Conservation (phyloP, 1,140 invertebrate species). For the Drosophila pruinosa region DNA sequence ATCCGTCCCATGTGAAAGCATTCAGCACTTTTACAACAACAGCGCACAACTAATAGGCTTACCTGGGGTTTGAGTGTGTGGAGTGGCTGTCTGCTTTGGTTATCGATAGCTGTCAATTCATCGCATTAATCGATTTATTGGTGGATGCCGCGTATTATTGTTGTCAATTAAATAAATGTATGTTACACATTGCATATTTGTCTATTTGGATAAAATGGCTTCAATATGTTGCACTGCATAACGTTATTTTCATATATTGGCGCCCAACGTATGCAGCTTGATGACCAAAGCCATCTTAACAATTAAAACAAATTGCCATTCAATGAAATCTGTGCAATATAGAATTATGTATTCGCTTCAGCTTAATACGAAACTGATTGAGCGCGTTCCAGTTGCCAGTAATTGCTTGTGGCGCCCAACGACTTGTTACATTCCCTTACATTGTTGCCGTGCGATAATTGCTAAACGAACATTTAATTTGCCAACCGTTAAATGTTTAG, state of each 20-base stretch:
- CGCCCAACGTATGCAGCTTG: conserved; percentile 9
- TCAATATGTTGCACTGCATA: no score
- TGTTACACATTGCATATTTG: not conserved
- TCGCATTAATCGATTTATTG: conserved; percentile 28
- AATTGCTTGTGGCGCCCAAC: no score
- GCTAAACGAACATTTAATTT: no score
- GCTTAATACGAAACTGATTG: no score
- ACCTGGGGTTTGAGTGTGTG: not conserved
- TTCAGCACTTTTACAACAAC: conserved; percentile 7
- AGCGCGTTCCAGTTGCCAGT: no score
- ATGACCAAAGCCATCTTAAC: no score
- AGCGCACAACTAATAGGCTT: conserved; percentile 11
- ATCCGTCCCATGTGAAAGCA: not conserved
- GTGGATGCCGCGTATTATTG: conserved; percentile 7
- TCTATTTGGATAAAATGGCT: no score
- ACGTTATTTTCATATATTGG: not conserved
- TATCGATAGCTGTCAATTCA: conserved; percentile 21
- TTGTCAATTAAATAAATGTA: conserved; percentile 9
- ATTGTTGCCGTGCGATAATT: no score
- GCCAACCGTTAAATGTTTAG: not conserved
- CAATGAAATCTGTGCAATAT: no score
- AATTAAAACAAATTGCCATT: no score
- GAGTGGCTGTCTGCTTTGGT: not conserved
- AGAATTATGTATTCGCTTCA: no score
- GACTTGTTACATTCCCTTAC: no score